A percentile compares a stretch with the other conserved stretches of the same genome.
Conservation (phyloP, 2,797 vertebrate species). For the Moxostoma hubbsi region DNA sequence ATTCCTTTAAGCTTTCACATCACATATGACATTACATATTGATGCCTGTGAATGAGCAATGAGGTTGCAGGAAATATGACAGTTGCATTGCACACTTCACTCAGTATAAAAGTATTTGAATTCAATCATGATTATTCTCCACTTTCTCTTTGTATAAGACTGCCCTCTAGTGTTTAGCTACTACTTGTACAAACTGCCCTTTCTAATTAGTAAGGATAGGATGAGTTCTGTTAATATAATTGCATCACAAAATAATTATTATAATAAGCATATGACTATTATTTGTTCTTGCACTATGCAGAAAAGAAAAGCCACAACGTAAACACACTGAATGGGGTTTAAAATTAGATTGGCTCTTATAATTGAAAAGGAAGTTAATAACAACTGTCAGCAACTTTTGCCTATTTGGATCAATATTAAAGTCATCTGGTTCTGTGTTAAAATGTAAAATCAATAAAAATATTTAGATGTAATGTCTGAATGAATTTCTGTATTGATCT, state of each 20-base stretch:
- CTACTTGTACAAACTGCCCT: not conserved
- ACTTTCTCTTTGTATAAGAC: not conserved
- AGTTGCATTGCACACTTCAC: too few species aligned
- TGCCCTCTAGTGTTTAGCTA: constrained; percentile 5
- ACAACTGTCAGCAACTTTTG: not conserved
- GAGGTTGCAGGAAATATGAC: too few species aligned
- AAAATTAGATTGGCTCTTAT: not conserved
- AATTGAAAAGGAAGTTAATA: not conserved
- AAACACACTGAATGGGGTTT: not conserved
- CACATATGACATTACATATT: too few species aligned
- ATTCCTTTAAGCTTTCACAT: too few species aligned
- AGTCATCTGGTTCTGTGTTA: constrained; percentile 3
- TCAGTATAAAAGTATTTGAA: not conserved
- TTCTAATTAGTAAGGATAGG: not conserved
- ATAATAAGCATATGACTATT: not conserved
- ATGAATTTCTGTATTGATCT: constrained; percentile 13
- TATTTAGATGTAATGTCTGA: constrained; percentile 9
- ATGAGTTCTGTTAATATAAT: not conserved
- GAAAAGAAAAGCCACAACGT: not conserved
- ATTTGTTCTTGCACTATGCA: not conserved
- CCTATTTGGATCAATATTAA: not conserved
- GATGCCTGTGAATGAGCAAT: too few species aligned
- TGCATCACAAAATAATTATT: not conserved
- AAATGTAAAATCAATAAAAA: constrained; percentile 9
- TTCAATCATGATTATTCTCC: not conserved